Base-by-base conservation (phyloP, 2,888 invertebrate genomes). In the Biston betularia region DNA sequence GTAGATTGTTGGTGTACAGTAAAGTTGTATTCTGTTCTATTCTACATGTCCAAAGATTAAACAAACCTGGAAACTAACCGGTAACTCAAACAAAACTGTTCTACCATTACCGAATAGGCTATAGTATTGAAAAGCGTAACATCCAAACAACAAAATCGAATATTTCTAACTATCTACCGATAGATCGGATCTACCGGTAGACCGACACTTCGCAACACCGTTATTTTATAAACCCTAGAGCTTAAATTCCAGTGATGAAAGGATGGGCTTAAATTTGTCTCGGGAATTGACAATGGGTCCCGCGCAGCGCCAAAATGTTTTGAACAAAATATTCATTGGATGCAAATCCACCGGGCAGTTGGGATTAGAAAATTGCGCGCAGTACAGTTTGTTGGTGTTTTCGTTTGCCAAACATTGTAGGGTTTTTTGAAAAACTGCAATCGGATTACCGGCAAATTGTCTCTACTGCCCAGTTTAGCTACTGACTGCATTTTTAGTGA, bases 301-400 rank as follows among this genome's bases (percentile, higher is more conserved):
- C 81, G 81, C 78, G 76, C 78, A 81, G 80, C 78, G 77, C 84
- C 86, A 84, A 88, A 89, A 89, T 88, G 89, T 89, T 89, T 89
- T 86, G 86, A 82, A 82, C 89, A 89, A 89, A 89, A 89, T 89
- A 89, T 89, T 89, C 89, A 89, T 88, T 85, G 88, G 85, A 89
- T 89, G 89, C 89, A 89, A 89, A 89, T 89, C 86, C 87, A 79
- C 77, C 83, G 82, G 79, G 80, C 79, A 76, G 79, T 79, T 77
- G 79, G 89, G 86, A 89, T 89, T 89, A 88, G 88, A 85, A 83
- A 75, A 81, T 79, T 84, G 81, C 82, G 80, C 82, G 78, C 79
- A 78, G 70, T 74, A 81, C 74, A 74, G 77, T 76, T 76, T 61
- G 69, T 63, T 60, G 67, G 72, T 69, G 68, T 69, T 69, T 74